Evolutionary conservation across 23 tunicate species (phyloP).

Genomic region (Botrylloides violaceus): DNA sequence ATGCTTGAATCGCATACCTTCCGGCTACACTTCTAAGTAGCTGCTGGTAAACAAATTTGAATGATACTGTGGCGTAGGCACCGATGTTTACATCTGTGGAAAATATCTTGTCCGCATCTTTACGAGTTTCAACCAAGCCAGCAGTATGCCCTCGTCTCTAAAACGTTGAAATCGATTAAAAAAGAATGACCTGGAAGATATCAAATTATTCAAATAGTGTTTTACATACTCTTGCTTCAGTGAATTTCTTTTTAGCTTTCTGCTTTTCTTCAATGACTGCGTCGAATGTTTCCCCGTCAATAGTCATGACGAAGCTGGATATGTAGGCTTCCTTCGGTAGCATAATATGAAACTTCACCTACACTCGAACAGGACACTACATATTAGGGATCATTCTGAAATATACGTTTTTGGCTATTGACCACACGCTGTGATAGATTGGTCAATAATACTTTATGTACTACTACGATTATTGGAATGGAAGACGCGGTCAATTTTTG

Average conservation of each 20-base stretch:
- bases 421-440: too few species aligned
- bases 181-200: background rate
- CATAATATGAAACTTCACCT: conserved; percentile 8
- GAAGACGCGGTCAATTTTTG: too few species aligned
- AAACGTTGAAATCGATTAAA: background rate
- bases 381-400: too few species aligned
- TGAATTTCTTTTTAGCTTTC: background rate
- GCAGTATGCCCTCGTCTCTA: conserved; percentile 1
- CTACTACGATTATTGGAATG: too few species aligned
- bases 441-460: too few species aligned
- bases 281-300: background rate
- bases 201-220: background rate
- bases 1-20: too few species aligned
- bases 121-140: conserved; percentile 3
- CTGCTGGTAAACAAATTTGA: conserved; percentile 6
- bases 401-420: too few species aligned
- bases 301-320: background rate
- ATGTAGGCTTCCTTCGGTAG: conserved; percentile 13
- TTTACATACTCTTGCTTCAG: background rate
- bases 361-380: background rate
- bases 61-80: background rate
- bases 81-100: conserved; percentile 1
- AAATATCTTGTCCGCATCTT: background rate
- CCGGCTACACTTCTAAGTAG: background rate
- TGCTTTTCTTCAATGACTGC: background rate